Base-by-base conservation (phyloP, 2,113 vertebrate genomes). In the Acrocephalus arundinaceus region DNA sequence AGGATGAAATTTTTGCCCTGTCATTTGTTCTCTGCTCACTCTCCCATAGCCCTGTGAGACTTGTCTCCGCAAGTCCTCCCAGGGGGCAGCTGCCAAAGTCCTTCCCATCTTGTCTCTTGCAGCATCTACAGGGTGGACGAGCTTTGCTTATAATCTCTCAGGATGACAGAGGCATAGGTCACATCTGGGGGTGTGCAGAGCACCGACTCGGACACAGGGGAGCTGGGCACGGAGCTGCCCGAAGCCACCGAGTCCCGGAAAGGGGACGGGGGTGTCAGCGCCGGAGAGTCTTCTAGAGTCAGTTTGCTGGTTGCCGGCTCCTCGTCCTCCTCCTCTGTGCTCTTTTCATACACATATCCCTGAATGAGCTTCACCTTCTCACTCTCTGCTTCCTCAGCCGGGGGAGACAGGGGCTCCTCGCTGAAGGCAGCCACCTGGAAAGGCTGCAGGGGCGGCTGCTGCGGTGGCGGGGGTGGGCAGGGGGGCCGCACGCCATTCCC, bases 161-260 rank as follows among this genome's bases (percentile, higher is more conserved):
- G 97, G 79, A 99, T 98, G 97, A 98, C 98, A 33, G 99, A 98
- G 96, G 98, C 98, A 67, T 99, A 99, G 97, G 97, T 97, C 55
- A 98, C 97, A 75, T 97, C 98, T 63, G 98, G 97, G 30, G 98
- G 98, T 31, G 97, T 98, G 95, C 98, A 98, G 70, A 99, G 98
- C 96, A 99, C 98, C 0, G 98, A 98, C 91, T 99, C 99, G 0
- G 98, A 98, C 90, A 98, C 94, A 0, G 99, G 98, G 37, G 99
- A 99, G 96, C 98, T 98, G 65, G 98, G 98, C 83, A 93, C 97
- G 3, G 98, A 99, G 94, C 98, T 99, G 92, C 98, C 98, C 0
- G 99, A 99, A 91, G 98, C 98, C 96, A 99, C 98, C 0, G 99
- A 99, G 98, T 99, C 99, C 96, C 99, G 98, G 97, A 99, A 99